Conservation (phyloP, 2,797 vertebrate genomes). For the Phoebastria nigripes region DNA sequence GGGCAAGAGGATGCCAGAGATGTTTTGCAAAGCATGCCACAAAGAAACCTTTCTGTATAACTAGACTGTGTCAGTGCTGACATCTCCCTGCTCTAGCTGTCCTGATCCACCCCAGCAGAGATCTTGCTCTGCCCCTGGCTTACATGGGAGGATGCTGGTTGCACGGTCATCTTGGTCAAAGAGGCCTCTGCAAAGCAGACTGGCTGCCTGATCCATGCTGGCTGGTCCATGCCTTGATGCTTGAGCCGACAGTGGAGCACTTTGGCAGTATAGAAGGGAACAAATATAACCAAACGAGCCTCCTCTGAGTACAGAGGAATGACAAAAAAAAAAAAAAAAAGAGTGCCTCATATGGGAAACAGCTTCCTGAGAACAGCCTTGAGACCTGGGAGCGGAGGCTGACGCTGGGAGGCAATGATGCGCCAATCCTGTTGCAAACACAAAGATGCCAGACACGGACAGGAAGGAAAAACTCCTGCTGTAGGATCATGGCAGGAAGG, state of each 20-base stretch:
- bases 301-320: neutral
- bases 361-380: neutral
- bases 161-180: neutral
- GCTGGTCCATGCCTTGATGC: neutral
- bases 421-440: neutral
- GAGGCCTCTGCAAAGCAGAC: neutral
- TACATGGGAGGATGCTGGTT: neutral
- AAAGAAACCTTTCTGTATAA: neutral
- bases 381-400: neutral
- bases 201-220: neutral
- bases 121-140: neutral
- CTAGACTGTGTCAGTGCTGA: neutral
- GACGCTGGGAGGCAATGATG: rapidly evolving
- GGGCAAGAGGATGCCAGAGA: neutral
- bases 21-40: neutral
- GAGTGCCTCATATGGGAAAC: neutral
- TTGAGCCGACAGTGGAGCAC: neutral
- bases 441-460: neutral
- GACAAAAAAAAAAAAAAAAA: neutral
- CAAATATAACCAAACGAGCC: neutral
- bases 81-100: neutral
- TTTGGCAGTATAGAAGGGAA: neutral
- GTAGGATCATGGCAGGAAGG: neutral
- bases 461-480: neutral
- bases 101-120: neutral